These are phyloP conservation scores for Pachypanchax playfairii DNA, from an alignment of 2,113 vertebrate species.

Conservation along the genomic window DNA sequence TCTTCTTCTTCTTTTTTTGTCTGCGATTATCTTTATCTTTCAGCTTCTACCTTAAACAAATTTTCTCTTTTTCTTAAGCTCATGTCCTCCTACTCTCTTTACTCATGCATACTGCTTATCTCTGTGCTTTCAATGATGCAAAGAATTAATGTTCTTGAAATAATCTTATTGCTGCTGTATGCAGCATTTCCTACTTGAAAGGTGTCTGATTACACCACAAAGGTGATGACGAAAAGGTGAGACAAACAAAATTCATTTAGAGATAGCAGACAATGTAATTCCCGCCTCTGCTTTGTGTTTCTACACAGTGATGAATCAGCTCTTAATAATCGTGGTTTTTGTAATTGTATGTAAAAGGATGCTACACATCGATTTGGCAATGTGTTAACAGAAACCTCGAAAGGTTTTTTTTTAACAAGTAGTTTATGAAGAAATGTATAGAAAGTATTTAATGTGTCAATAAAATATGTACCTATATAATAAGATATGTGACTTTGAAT, in stretches of 20 bases:
- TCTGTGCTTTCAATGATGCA: not conserved
- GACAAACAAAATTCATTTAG: conserved; percentile 20
- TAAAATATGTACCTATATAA: too few species aligned
- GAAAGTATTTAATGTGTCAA: too few species aligned
- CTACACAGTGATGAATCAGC: conserved; percentile 8
- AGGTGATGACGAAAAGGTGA: conserved; percentile 16
- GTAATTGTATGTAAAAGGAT: too few species aligned
- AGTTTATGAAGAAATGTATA: too few species aligned
- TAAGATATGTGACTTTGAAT: too few species aligned
- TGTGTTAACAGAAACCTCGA: too few species aligned
- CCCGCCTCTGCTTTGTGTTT: conserved; percentile 46
- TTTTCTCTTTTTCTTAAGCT: conserved; percentile 21
- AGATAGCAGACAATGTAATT: conserved; percentile 13
- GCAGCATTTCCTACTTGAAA: conserved; percentile 6
- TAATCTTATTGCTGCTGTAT: not conserved
- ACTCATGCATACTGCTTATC: not conserved
- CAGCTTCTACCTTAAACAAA: not conserved
- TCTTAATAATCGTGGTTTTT: too few species aligned
- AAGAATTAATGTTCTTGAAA: not conserved
- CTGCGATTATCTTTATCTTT: conserved; percentile 14
- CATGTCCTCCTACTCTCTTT: conserved; percentile 31
- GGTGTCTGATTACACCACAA: not conserved
- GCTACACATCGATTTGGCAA: too few species aligned
- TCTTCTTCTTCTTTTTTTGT: not conserved
- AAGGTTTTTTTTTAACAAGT: too few species aligned